Percentiles rank a stretch among this genome's conserved stretches.
These are phyloP conservation scores for Channallabes apus DNA, from an alignment of 2,797 vertebrate genomes.

Conservation along the genomic window DNA sequence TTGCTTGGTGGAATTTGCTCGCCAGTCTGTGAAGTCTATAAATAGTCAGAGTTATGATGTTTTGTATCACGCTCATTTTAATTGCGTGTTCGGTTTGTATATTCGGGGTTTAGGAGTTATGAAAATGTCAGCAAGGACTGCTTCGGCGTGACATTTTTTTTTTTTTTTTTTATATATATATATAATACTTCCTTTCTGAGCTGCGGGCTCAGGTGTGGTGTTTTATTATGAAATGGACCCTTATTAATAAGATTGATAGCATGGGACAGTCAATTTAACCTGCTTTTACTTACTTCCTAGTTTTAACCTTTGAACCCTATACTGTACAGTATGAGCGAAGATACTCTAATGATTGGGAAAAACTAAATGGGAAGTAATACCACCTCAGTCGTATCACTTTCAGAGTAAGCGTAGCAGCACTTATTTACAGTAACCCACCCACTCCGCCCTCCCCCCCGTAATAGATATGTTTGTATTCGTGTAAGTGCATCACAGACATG, in stretches of 20 bases:
- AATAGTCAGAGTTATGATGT: slow-evolving; percentile 2
- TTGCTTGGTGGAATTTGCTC: slow-evolving; percentile 15
- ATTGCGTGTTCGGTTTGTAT: background rate
- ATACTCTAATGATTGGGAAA: background rate
- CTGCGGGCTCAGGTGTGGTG: background rate
- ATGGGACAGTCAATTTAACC: background rate
- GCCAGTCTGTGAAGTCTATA: background rate
- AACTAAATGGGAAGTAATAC: too few species aligned
- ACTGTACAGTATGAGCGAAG: background rate
- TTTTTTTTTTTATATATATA: background rate
- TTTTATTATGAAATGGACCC: background rate
- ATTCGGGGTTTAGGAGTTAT: background rate
- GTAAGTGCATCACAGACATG: background rate
- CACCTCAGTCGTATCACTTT: background rate
- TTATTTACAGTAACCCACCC: background rate
- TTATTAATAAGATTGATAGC: background rate
- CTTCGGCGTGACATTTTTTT: too few species aligned
- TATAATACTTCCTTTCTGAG: background rate
- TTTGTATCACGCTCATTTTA: background rate
- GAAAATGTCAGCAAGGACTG: background rate
- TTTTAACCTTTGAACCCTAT: background rate
- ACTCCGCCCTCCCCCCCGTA: too few species aligned
- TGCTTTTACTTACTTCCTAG: background rate
- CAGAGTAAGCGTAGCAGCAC: background rate
- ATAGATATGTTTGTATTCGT: slow-evolving; percentile 1